Percentiles rank a stretch among this genome's conserved stretches.
Conservation (phyloP, 2,797 vertebrate species). For the Psittacula echo region DNA sequence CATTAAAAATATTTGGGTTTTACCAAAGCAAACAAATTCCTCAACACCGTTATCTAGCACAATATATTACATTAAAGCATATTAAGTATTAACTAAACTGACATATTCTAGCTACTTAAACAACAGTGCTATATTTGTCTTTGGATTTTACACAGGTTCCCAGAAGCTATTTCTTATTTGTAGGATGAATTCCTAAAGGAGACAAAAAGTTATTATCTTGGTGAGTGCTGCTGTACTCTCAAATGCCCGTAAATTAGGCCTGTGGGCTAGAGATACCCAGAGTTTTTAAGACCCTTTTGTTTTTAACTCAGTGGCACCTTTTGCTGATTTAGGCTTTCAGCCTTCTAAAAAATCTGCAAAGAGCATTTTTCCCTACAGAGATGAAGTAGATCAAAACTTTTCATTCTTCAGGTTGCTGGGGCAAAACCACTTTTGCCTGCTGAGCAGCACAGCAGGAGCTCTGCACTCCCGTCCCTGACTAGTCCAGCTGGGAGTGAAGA, state of each 20-base stretch:
- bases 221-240: not conserved
- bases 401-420: not conserved
- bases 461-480: not conserved
- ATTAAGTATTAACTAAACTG: not conserved
- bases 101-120: not conserved
- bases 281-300: accelerated
- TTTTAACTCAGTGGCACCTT: not conserved
- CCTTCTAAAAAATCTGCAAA: not conserved
- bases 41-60: not conserved
- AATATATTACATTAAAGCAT: not conserved
- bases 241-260: not conserved
- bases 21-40: not conserved
- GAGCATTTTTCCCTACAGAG: not conserved
- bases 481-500: not conserved
- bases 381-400: not conserved
- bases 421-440: not conserved
- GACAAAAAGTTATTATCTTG: not conserved
- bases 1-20: not conserved
- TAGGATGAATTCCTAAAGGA: not conserved
- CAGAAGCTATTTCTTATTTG: not conserved
- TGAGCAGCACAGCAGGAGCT: not conserved
- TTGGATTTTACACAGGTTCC: not conserved
- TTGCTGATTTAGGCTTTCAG: not conserved
- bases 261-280: not conserved
- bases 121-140: not conserved